Percentiles rank a stretch among this genome's conserved stretches.
These are phyloP conservation scores for Yasuhikotakia modesta DNA, from an alignment of 2,797 vertebrate species.

Conservation along the genomic window DNA sequence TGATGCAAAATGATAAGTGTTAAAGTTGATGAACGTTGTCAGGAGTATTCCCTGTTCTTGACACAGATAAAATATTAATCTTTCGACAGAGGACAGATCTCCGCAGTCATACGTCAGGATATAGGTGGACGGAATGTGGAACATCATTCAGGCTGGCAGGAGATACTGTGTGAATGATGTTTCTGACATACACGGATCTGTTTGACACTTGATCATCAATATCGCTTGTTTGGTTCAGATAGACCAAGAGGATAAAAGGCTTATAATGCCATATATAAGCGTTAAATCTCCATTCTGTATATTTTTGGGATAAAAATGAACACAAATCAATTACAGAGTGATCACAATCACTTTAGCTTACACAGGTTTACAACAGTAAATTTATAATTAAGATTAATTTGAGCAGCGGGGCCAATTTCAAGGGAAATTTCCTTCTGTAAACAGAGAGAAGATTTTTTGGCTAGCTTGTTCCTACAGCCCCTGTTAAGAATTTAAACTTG, in stretches of 20 bases:
- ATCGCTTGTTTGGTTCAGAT: background rate
- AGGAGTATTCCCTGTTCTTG: conserved; percentile 23
- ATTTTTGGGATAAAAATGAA: too few relatives aligned
- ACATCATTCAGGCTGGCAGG: conserved; percentile 52
- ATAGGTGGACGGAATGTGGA: conserved; percentile 29
- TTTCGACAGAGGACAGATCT: conserved; percentile 43
- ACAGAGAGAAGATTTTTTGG: too few relatives aligned
- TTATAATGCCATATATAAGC: background rate
- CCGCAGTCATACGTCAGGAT: background rate
- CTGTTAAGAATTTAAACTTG: too few relatives aligned
- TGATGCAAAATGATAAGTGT: conserved; percentile 46
- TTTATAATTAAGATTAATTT: too few relatives aligned
- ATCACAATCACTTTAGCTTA: too few relatives aligned
- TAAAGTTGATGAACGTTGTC: conserved; percentile 35
- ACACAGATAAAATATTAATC: conserved; percentile 38
- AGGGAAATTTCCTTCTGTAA: too few relatives aligned
- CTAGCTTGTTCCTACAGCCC: too few relatives aligned
- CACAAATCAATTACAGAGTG: background rate
- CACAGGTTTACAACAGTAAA: too few relatives aligned
- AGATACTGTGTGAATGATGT: conserved; percentile 52
- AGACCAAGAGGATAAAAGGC: background rate
- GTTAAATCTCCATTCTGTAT: too few relatives aligned
- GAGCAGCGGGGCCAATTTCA: too few relatives aligned
- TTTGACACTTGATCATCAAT: conserved; percentile 15
- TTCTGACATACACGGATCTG: background rate